Percentiles rank a stretch among this genome's conserved stretches.
phyloP scores from a whole-genome alignment of 2,797 vertebrate genomes.

The Aulostomus chinensis region DNA sequence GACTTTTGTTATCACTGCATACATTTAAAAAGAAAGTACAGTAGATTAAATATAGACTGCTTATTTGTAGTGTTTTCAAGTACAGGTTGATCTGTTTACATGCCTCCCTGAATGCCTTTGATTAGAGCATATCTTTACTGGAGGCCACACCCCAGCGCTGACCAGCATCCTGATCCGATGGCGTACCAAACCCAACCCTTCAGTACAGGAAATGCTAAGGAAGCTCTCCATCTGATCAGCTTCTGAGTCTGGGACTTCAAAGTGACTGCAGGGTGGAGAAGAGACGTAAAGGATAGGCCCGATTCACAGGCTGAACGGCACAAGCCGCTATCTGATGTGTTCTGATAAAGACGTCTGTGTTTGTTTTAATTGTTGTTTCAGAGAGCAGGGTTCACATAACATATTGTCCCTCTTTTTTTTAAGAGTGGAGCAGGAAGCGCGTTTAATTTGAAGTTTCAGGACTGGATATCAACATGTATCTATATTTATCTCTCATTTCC shows the following conservation, averaged over 20 bases:
- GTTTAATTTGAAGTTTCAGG: slow-evolving; percentile 52
- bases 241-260: slow-evolving; percentile 75
- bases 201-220: slow-evolving; percentile 77
- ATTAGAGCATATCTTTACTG: slow-evolving; percentile 76
- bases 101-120: slow-evolving; percentile 73
- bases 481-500: slow-evolving; percentile 9
- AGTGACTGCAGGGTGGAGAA: slow-evolving; percentile 71
- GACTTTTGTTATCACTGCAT: too few relatives aligned
- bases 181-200: slow-evolving; percentile 69
- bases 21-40: too few relatives aligned
- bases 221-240: slow-evolving; percentile 78
- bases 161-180: slow-evolving; percentile 48
- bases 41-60: too few relatives aligned
- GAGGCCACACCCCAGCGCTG: slow-evolving; percentile 69
- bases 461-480: slow-evolving; percentile 34
- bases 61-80: too few relatives aligned
- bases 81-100: slow-evolving; percentile 77
- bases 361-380: slow-evolving; percentile 60
- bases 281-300: slow-evolving; percentile 62
- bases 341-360: slow-evolving; percentile 64
- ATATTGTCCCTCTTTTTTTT: slow-evolving; percentile 45
- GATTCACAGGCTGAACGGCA: slow-evolving; percentile 49
- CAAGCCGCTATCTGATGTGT: slow-evolving; percentile 64
- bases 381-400: slow-evolving; percentile 24
- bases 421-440: slow-evolving; percentile 32